Evolutionary conservation across 2,888 invertebrate genomes (phyloP).

Genomic region (Drosophila diplacantha): DNA sequence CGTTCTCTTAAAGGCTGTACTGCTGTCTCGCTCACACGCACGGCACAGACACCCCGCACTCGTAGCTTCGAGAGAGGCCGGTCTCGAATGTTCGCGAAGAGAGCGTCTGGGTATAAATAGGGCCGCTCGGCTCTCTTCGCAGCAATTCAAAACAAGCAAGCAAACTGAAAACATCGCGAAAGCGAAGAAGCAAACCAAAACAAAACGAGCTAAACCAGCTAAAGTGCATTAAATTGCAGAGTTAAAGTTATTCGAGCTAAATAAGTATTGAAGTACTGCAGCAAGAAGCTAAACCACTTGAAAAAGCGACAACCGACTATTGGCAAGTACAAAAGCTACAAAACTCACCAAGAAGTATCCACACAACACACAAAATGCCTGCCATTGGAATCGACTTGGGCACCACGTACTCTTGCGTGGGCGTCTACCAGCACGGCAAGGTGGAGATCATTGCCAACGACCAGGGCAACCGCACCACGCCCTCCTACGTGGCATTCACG

Average conservation of each 20-base stretch:
- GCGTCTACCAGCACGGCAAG: slow-evolving; percentile 88
- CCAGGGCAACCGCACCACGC: slow-evolving; percentile 81
- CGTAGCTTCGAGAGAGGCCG: slow-evolving; percentile 38
- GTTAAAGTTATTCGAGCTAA: slow-evolving; percentile 7
- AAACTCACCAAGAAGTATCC: neutral
- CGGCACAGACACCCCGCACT: slow-evolving; percentile 5
- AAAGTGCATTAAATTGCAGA: slow-evolving; percentile 7
- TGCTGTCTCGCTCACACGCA: neutral
- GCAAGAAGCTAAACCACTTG: slow-evolving; percentile 1
- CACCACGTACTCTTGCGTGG: slow-evolving; percentile 86
- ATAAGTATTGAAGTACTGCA: neutral
- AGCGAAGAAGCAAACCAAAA: slow-evolving; percentile 12
- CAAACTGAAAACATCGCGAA: slow-evolving; percentile 48
- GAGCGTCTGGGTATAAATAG: slow-evolving; percentile 56
- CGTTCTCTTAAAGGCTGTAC: neutral
- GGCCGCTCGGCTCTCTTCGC: slow-evolving; percentile 33
- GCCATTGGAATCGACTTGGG: slow-evolving; percentile 80
- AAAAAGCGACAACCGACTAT: neutral
- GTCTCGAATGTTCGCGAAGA: slow-evolving; percentile 50
- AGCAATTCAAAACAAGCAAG: slow-evolving; percentile 56
- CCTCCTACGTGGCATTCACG: slow-evolving; percentile 84
- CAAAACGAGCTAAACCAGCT: slow-evolving; percentile 52
- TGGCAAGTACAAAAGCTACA: neutral
- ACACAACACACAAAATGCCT: slow-evolving; percentile 75
- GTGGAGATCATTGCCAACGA: slow-evolving; percentile 91